Evolutionary conservation across 53 echinoderm and acorn worm species (phyloP).

Genomic region (Apostichopus leukothele): DNA sequence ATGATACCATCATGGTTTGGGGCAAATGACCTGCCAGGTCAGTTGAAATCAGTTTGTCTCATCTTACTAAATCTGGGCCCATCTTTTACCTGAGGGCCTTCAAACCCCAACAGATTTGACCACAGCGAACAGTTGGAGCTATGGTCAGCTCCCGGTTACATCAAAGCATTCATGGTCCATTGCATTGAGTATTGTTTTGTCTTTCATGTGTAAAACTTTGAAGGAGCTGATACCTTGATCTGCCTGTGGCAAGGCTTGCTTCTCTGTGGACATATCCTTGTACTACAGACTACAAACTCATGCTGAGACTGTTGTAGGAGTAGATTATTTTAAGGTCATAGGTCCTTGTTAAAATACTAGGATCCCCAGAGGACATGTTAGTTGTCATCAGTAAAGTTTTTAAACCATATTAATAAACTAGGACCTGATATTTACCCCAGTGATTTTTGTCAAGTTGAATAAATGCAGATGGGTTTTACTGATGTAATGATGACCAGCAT

Average conservation of each 20-base stretch:
- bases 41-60: background rate
- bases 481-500: background rate
- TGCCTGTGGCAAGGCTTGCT: constrained; percentile 11
- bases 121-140: background rate
- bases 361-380: constrained; percentile 28
- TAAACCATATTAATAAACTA: constrained; percentile 22
- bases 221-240: background rate
- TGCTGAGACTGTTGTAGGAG: constrained; percentile 31
- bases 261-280: background rate
- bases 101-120: background rate
- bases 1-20: constrained; percentile 18
- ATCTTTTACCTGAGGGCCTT: constrained; percentile 1
- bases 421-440: constrained; percentile 42
- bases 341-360: constrained; percentile 42
- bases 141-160: constrained; percentile 35
- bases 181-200: constrained; percentile 1
- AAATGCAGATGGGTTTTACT: constrained; percentile 27
- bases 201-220: background rate
- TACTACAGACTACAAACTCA: background rate
- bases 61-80: background rate
- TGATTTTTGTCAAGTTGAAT: constrained; percentile 27
- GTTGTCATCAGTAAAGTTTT: constrained; percentile 21
- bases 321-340: constrained; percentile 14
- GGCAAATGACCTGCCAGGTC: background rate
- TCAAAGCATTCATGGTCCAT: constrained; percentile 31